Percentiles rank a stretch among this genome's conserved stretches.
Conservation (phyloP, 2,113 vertebrate species). For the Hydrochoerus hydrochaeris region DNA sequence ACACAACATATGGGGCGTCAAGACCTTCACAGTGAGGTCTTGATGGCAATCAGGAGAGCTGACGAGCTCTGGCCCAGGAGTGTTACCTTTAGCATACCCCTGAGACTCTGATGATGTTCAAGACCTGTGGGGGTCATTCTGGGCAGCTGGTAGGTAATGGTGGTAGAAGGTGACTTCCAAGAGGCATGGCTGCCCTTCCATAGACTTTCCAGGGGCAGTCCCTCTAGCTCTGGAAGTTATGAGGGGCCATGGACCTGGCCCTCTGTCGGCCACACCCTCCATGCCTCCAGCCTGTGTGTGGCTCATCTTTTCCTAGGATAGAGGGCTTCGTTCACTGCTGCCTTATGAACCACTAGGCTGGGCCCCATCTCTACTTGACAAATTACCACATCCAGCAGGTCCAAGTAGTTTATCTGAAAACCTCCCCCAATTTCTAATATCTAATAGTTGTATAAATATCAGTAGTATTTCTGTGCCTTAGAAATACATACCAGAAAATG, state of each 20-base stretch:
- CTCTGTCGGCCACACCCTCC: neutral
- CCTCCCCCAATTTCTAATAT: neutral
- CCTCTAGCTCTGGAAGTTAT: neutral
- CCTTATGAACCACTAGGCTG: neutral
- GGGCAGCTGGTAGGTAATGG: neutral
- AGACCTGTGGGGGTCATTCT: neutral
- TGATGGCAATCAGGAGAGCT: neutral
- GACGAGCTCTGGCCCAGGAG: too few relatives aligned
- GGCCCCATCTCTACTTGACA: neutral
- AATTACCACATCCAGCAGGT: neutral
- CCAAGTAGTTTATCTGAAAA: neutral
- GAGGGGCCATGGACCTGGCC: neutral
- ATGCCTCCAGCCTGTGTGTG: neutral
- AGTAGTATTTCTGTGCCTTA: neutral
- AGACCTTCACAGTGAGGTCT: rapidly evolving
- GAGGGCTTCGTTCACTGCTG: neutral
- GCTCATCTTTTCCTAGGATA: neutral
- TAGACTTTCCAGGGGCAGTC: neutral
- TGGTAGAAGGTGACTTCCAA: neutral
- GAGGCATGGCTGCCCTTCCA: neutral
- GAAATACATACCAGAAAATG: neutral
- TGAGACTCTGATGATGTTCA: neutral
- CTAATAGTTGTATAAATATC: neutral
- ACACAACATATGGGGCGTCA: neutral
- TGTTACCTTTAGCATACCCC: neutral